phyloP scores from a whole-genome alignment of 2,888 invertebrate species.

The Spodoptera exigua region DNA sequence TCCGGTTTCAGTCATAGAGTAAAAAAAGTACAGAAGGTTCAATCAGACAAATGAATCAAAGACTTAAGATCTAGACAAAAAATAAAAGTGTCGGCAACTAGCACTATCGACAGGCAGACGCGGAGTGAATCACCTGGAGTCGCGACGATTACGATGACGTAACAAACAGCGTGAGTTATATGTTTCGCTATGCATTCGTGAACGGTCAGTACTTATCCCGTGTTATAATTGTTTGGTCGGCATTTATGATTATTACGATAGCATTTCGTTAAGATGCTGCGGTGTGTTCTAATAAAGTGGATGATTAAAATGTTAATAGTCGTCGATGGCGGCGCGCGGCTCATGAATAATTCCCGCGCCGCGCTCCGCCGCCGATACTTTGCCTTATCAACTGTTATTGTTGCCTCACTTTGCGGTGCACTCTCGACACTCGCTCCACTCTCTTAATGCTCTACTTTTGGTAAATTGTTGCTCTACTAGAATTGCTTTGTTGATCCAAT shows the following conservation, averaged over 20 bases:
- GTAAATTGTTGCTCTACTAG: background rate
- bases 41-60: background rate
- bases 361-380: slow-evolving; percentile 22
- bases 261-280: slow-evolving; percentile 19
- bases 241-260: background rate
- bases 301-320: slow-evolving; percentile 70
- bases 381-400: slow-evolving; percentile 45
- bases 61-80: background rate
- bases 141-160: no score
- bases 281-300: slow-evolving; percentile 42
- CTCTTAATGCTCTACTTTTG: background rate
- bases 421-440: slow-evolving; percentile 2
- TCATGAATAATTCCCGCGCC: slow-evolving; percentile 58
- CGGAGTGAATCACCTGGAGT: no score
- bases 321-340: slow-evolving; percentile 45
- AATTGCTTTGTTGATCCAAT: background rate
- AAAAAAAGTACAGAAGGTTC: slow-evolving; percentile 13
- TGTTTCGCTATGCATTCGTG: no score
- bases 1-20: background rate
- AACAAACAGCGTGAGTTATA: no score
- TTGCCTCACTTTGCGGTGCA: slow-evolving; percentile 26
- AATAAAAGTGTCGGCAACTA: background rate
- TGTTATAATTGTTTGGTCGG: background rate
- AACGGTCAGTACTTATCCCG: background rate
- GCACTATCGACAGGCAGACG: background rate